Conservation (phyloP, 2,888 invertebrate genomes). For the Gymnosoma rotundatum region DNA sequence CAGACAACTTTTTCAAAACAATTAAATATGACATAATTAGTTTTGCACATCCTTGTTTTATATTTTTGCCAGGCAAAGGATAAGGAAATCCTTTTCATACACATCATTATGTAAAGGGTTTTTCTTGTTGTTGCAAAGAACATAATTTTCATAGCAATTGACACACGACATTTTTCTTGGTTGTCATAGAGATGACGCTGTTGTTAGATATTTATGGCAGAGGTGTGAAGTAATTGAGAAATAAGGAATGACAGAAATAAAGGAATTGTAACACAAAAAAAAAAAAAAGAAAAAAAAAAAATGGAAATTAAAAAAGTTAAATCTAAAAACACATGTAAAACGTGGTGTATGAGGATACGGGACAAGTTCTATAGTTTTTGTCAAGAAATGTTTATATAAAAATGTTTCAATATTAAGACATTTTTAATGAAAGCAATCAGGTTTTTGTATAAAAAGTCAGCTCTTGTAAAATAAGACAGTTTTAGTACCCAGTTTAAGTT, state of each 20-base stretch:
- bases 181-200: slow-evolving; percentile 26
- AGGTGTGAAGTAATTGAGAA: slow-evolving; percentile 9
- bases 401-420: too few relatives aligned
- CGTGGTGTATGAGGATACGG: too few relatives aligned
- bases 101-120: neutral
- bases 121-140: neutral
- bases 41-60: slow-evolving; percentile 20
- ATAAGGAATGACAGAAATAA: neutral
- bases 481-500: too few relatives aligned
- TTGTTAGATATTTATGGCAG: neutral
- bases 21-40: slow-evolving; percentile 55
- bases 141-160: neutral
- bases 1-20: slow-evolving; percentile 29
- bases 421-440: too few relatives aligned
- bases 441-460: too few relatives aligned
- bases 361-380: too few relatives aligned
- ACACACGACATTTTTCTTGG: slow-evolving; percentile 56
- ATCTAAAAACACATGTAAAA: too few relatives aligned
- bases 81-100: neutral
- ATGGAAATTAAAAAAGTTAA: too few relatives aligned
- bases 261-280: too few relatives aligned
- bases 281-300: too few relatives aligned
- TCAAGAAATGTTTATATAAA: too few relatives aligned
- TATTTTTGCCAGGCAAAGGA: neutral
- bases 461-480: too few relatives aligned